Percentiles rank a stretch among this genome's conserved stretches.
These are phyloP conservation scores for Smithornis capensis DNA, from an alignment of 2,113 vertebrate genomes.

Conservation along the genomic window DNA sequence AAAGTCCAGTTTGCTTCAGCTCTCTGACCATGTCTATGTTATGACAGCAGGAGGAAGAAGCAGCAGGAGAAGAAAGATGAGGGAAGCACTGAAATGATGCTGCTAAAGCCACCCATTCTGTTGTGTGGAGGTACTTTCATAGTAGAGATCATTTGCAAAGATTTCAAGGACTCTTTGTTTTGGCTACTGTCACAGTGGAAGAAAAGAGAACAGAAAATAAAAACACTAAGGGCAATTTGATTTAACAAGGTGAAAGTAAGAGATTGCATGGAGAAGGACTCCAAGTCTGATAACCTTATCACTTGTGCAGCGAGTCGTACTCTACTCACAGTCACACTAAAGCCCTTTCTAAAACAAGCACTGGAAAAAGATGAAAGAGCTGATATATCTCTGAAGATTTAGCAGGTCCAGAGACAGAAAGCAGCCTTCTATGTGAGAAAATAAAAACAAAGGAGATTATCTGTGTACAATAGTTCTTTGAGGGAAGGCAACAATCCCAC, in stretches of 20 bases:
- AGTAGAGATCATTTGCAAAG: background rate
- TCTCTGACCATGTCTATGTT: background rate
- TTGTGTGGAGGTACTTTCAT: background rate
- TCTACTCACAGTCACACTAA: conserved; percentile 3
- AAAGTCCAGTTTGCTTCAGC: background rate
- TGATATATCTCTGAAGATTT: conserved; percentile 48
- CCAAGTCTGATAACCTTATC: conserved; percentile 57
- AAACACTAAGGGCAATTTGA: background rate
- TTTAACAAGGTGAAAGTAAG: background rate
- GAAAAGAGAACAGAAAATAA: background rate
- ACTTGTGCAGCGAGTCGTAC: background rate
- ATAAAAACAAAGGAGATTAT: conserved; percentile 63
- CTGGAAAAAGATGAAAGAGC: conserved; percentile 68
- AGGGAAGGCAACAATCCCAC: conserved; percentile 38
- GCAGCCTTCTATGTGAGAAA: conserved; percentile 33
- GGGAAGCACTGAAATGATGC: background rate
- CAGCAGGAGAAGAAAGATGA: fast-evolving
- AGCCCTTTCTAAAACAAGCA: conserved; percentile 48
- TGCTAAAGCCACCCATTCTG: background rate
- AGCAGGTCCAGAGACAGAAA: conserved; percentile 45
- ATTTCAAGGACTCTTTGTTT: background rate
- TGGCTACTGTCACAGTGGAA: background rate
- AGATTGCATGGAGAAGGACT: background rate
- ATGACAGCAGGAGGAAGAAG: background rate
- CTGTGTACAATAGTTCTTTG: conserved; percentile 64